phyloP scores from a whole-genome alignment of 2,888 invertebrate genomes.

The Arctia plantaginis region DNA sequence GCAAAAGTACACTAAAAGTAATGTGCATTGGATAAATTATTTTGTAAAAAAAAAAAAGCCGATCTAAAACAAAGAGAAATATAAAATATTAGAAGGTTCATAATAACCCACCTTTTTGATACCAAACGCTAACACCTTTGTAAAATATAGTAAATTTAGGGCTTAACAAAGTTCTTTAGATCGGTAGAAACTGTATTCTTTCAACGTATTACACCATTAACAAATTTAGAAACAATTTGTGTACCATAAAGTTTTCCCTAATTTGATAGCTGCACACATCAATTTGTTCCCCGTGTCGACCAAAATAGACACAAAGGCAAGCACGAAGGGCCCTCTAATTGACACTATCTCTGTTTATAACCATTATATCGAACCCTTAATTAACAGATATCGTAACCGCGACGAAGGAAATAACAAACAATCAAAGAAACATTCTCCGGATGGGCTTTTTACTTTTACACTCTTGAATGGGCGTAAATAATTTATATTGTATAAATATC shows the following conservation, averaged over 20 bases:
- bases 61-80: no score
- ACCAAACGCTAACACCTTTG: slow-evolving; percentile 21
- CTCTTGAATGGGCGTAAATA: slow-evolving; percentile 27
- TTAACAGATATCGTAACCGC: slow-evolving; percentile 70
- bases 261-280: slow-evolving; percentile 67
- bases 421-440: slow-evolving; percentile 61
- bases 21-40: neutral
- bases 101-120: neutral
- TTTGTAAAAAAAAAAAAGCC: neutral
- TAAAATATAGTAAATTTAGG: slow-evolving; percentile 21
- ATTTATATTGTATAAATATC: neutral
- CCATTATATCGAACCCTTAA: slow-evolving; percentile 73
- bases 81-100: neutral
- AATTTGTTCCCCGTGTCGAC: slow-evolving; percentile 63
- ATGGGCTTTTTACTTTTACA: slow-evolving; percentile 54
- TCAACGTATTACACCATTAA: slow-evolving; percentile 28
- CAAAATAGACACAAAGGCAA: slow-evolving; percentile 65
- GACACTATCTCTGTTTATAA: slow-evolving; percentile 76
- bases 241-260: slow-evolving; percentile 61
- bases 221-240: slow-evolving; percentile 65
- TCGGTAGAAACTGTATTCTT: slow-evolving; percentile 34
- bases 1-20: neutral
- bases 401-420: slow-evolving; percentile 64
- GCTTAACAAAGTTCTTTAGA: slow-evolving; percentile 12
- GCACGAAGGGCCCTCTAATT: slow-evolving; percentile 64